Conservation (phyloP, 2,797 vertebrate species). For the Myiothlypis coronata region DNA sequence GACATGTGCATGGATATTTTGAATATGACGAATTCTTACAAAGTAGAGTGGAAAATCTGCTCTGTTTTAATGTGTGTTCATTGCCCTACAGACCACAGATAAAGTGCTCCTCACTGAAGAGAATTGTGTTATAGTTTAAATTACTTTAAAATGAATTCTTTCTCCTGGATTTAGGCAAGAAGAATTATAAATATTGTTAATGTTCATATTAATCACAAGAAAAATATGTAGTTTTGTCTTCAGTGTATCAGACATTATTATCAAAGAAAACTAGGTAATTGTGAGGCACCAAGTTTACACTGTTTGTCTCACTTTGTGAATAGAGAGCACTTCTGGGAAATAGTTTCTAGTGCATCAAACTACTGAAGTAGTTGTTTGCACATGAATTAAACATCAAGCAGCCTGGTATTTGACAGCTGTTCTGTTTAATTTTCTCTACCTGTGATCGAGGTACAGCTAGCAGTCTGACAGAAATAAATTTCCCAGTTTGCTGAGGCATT, state of each 20-base stretch:
- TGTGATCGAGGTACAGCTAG: neutral
- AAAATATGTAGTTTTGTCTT: neutral
- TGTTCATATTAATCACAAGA: neutral
- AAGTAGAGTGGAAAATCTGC: neutral
- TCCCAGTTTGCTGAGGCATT: neutral
- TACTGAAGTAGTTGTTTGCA: neutral
- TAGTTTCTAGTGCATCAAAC: neutral
- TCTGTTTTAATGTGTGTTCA: neutral
- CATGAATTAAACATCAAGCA: conserved; percentile 11
- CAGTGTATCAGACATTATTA: neutral
- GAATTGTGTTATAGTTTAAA: neutral
- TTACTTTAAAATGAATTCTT: neutral
- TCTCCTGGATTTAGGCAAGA: neutral
- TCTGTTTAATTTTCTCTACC: conserved; percentile 20
- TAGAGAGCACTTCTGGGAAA: neutral
- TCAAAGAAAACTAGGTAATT: neutral
- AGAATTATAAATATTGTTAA: neutral
- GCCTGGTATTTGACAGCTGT: neutral
- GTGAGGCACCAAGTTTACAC: neutral
- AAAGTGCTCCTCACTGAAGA: neutral
- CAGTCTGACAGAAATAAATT: neutral
- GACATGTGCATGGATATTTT: neutral
- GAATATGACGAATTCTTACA: neutral
- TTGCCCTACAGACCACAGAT: neutral
- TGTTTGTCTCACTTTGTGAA: neutral